Conservation (phyloP, 1,140 invertebrate species). For the Macrosteles quadrilineatus region DNA sequence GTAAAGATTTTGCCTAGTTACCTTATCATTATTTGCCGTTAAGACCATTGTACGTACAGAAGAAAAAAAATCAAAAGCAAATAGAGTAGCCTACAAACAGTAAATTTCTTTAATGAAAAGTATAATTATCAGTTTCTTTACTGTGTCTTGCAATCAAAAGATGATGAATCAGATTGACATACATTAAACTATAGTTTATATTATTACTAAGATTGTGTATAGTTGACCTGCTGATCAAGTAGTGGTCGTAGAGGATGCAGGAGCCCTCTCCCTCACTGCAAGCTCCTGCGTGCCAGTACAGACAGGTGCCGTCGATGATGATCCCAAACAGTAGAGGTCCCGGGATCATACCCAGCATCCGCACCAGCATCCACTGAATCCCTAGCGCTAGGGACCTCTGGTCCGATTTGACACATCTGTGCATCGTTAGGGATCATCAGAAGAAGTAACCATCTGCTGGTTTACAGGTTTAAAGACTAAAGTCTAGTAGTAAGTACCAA, state of each 20-base stretch:
- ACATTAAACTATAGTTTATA: not conserved
- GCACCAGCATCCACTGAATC: conserved; percentile 83
- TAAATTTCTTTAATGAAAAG: not conserved
- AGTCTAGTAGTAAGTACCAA: too few relatives aligned
- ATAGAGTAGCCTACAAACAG: too few relatives aligned
- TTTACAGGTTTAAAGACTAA: too few relatives aligned
- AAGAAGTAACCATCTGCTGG: too few relatives aligned
- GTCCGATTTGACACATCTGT: conserved; percentile 76
- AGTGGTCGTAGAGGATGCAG: conserved; percentile 70
- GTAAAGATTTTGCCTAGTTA: too few relatives aligned
- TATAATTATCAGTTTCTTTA: not conserved
- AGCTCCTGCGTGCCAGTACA: conserved; percentile 70
- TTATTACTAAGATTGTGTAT: not conserved
- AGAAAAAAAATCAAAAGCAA: not conserved
- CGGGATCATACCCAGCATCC: conserved; percentile 80
- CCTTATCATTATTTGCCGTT: not conserved
- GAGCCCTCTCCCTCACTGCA: conserved; percentile 57
- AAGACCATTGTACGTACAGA: not conserved
- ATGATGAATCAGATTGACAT: not conserved
- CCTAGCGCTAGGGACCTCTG: conserved; percentile 84
- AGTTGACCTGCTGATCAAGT: conserved; percentile 66
- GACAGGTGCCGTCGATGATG: conserved; percentile 79
- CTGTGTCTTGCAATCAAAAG: not conserved
- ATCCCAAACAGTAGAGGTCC: conserved; percentile 83
- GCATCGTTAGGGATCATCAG: too few relatives aligned